Base-by-base conservation (phyloP, 2,113 vertebrate genomes). In the Abramis brama region DNA sequence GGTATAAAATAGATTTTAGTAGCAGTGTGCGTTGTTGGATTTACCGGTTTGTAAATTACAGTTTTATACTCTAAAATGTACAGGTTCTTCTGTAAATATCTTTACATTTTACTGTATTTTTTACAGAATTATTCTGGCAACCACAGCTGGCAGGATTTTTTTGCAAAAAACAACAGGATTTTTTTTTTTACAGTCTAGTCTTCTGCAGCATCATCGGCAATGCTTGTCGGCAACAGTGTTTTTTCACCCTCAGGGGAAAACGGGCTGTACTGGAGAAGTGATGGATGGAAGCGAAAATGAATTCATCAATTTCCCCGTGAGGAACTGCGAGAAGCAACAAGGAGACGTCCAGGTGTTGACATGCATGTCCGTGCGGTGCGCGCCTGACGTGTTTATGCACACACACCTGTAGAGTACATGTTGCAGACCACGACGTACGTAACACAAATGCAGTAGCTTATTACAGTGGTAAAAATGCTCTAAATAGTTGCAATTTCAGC, bases 271-370 rank as follows among this genome's bases (percentile, higher is more conserved):
- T 30, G 82, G 64, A 79, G 76, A n/a, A 66, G 60, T 90, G 89
- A 91, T 82, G 86, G 89, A 92, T 89, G 74, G 78, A 79, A 85
- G 75, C 70, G 23, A 86, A 88, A 90, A 75, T 85, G n/a, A 88
- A 91, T 85, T 87, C 57, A 92, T 91, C 87, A 87, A 82, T 77
- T 52, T 82, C 60, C 76, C 77, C 23, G 73, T 4, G 50, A 76
- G 74, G 85, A 86, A 74, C 76, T 33, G 82, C 8, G 57, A 76
- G 79, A 83, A 80, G 59, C 36, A 68, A 25, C 52, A 36, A 83
- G 11, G 62, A 83, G 57, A 77, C 27, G 15, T 82, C 64, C 87
- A 86, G 88, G 70, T 88, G 88, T 85, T 64, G 85, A 85, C 84
- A 73, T 21, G 82, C 47, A 11, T 84, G 52, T 78, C 74, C 79